phyloP scores from a whole-genome alignment of 2,113 vertebrate genomes.

The Phainopepla nitens region DNA sequence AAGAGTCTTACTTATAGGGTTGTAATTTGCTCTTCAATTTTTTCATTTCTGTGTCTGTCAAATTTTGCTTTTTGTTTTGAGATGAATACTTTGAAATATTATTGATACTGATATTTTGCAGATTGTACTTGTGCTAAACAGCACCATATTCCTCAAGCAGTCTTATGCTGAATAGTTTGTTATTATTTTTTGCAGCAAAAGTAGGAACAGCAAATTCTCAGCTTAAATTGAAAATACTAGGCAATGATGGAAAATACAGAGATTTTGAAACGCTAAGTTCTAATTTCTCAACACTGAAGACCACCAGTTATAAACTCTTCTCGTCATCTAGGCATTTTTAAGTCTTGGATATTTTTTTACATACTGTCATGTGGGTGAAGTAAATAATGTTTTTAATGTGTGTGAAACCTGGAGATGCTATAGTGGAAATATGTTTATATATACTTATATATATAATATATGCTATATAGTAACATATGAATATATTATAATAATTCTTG shows the following conservation, averaged over 20 bases:
- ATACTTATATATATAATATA: neutral
- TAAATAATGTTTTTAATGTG: neutral
- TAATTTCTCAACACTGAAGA: neutral
- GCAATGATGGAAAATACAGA: neutral
- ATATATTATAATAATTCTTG: too few relatives aligned
- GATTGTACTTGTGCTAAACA: neutral
- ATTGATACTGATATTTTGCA: neutral
- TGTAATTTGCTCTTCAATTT: neutral
- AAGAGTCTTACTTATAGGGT: neutral
- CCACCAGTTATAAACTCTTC: neutral
- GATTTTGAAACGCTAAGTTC: neutral
- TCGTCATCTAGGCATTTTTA: neutral
- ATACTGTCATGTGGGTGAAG: neutral
- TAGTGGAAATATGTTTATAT: neutral
- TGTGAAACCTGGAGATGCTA: neutral
- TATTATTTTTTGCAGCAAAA: neutral
- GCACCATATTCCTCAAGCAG: neutral
- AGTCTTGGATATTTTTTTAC: neutral
- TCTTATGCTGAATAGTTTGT: neutral
- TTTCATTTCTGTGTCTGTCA: neutral
- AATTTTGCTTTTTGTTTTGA: neutral
- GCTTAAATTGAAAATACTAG: neutral
- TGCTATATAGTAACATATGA: neutral
- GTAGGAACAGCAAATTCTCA: neutral
- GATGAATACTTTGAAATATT: neutral